Percentiles rank a stretch among this genome's conserved stretches.
Conservation (phyloP, 2,113 vertebrate species). For the Pleuronectes platessa region DNA sequence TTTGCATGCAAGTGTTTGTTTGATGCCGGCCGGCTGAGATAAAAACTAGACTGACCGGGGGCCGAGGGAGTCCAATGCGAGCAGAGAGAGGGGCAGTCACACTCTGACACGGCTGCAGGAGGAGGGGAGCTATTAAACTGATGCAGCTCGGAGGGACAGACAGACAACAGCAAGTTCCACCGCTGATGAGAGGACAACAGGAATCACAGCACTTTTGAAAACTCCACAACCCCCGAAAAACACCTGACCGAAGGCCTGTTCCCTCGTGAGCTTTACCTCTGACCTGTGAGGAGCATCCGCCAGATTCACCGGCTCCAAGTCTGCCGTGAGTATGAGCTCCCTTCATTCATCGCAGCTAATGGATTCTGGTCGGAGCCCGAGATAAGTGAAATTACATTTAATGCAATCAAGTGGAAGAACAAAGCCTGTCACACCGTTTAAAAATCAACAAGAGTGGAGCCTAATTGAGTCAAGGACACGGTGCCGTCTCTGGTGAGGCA, state of each 20-base stretch:
- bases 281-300: slow-evolving; percentile 24
- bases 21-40: not conserved
- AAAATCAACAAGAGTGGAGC: slow-evolving; percentile 1
- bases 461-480: not conserved
- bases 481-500: not conserved
- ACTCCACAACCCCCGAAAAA: slow-evolving; percentile 20
- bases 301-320: slow-evolving; percentile 16
- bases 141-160: not conserved
- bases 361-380: slow-evolving; percentile 8
- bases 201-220: slow-evolving; percentile 26
- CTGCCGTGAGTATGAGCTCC: slow-evolving; percentile 32
- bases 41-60: not conserved
- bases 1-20: not conserved
- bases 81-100: slow-evolving; percentile 15
- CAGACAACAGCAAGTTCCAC: not conserved
- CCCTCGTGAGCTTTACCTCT: not conserved
- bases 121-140: slow-evolving; percentile 35
- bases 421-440: slow-evolving; percentile 21
- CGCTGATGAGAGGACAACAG: slow-evolving; percentile 24
- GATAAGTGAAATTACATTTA: slow-evolving; percentile 2
- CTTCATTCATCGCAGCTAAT: slow-evolving; percentile 23
- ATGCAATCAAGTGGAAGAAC: slow-evolving; percentile 28
- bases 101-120: slow-evolving; percentile 3
- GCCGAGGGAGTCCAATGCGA: not conserved
- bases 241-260: not conserved